phyloP scores from a whole-genome alignment of 2,797 vertebrate species.

The Chloroceryle inda region DNA sequence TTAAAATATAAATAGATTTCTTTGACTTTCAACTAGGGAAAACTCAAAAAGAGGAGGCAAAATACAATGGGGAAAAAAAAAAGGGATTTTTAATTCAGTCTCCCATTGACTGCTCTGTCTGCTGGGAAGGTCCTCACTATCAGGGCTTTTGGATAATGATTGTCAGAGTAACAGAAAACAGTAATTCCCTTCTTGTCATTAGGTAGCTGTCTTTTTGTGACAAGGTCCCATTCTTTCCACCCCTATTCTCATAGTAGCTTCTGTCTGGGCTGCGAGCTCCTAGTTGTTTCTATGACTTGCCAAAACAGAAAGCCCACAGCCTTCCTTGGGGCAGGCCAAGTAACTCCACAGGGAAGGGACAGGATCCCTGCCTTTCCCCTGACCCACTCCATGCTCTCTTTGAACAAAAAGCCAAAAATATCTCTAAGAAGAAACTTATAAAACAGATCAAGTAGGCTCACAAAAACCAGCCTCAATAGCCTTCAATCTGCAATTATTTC shows the following conservation, averaged over 20 bases:
- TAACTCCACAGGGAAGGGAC: background rate
- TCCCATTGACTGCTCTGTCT: background rate
- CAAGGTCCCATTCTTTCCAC: background rate
- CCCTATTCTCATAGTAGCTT: background rate
- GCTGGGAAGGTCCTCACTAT: background rate
- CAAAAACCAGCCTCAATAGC: background rate
- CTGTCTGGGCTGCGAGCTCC: background rate
- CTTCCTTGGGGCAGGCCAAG: background rate
- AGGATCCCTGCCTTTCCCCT: background rate
- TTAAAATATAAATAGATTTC: background rate
- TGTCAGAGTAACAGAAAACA: background rate
- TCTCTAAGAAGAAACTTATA: background rate
- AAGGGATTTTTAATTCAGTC: background rate
- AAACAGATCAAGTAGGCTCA: background rate
- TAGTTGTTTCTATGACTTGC: background rate
- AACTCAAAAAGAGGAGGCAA: background rate
- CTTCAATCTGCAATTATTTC: background rate
- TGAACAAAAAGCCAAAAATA: background rate
- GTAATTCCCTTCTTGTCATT: background rate
- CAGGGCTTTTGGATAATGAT: background rate
- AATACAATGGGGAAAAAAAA: background rate
- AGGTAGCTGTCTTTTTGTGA: background rate
- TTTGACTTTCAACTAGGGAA: background rate
- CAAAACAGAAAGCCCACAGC: background rate
- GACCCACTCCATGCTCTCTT: background rate